phyloP scores from a whole-genome alignment of 2,797 vertebrate genomes.

The Poeciliopsis infans region DNA sequence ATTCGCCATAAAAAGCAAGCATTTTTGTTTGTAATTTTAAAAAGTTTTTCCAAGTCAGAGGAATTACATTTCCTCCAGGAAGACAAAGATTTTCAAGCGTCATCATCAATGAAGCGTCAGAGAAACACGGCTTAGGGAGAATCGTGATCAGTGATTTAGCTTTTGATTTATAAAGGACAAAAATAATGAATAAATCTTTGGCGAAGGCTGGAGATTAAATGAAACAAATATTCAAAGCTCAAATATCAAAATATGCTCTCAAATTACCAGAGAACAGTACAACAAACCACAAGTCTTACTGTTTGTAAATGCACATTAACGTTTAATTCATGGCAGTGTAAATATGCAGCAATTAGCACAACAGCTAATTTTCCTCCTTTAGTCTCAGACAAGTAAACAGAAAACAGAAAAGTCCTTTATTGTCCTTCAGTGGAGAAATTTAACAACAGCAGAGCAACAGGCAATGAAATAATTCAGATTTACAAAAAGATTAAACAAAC shows the following conservation, averaged over 20 bases:
- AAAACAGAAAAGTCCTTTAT: not conserved
- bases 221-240: not conserved
- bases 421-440: not conserved
- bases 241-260: not conserved
- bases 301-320: not conserved
- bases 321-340: too few species aligned
- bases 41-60: not conserved
- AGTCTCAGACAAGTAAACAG: too few species aligned
- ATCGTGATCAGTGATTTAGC: not conserved
- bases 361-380: too few species aligned
- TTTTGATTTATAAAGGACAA: not conserved
- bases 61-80: not conserved
- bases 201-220: not conserved
- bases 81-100: not conserved
- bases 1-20: not conserved
- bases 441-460: not conserved
- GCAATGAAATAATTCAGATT: not conserved
- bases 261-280: not conserved
- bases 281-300: not conserved
- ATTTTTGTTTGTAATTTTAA: not conserved
- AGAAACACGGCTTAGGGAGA: not conserved
- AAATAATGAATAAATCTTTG: not conserved
- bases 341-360: too few species aligned
- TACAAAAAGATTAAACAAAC: not conserved
- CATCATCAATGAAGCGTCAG: not conserved